These are phyloP conservation scores for Microtus ochrogaster DNA, from an alignment of 2,113 vertebrate genomes.

Conservation along the genomic window DNA sequence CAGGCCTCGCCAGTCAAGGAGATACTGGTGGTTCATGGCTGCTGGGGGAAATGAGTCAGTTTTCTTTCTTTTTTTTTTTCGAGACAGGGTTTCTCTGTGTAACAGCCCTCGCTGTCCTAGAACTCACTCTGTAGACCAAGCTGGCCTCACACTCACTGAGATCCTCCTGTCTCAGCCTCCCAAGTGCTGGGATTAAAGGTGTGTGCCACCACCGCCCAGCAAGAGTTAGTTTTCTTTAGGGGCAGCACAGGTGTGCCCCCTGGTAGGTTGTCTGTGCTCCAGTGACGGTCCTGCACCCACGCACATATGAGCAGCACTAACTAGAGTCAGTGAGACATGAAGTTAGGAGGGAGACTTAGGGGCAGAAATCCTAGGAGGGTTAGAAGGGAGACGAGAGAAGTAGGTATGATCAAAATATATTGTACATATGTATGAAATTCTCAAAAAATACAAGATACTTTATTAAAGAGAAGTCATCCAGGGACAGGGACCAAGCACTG, in stretches of 20 bases:
- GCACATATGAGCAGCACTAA: neutral
- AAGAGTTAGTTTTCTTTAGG: too few relatives aligned
- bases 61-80: neutral
- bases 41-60: neutral
- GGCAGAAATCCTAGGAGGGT: neutral
- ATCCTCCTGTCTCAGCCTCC: too few relatives aligned
- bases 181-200: too few relatives aligned
- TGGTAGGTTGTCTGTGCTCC: neutral
- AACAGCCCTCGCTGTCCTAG: too few relatives aligned
- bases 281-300: rapidly evolving
- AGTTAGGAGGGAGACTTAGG: neutral
- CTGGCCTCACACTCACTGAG: too few relatives aligned
- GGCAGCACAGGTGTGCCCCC: neutral
- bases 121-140: too few relatives aligned
- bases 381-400: neutral
- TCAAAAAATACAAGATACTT: neutral
- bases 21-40: neutral
- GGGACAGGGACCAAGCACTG: neutral
- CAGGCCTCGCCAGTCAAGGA: neutral
- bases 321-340: neutral
- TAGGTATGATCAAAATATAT: neutral
- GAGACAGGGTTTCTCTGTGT: too few relatives aligned
- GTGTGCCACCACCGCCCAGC: too few relatives aligned
- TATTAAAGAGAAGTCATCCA: neutral
- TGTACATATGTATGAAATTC: neutral